A percentile compares a stretch with the other conserved stretches of the same genome.
phyloP scores from a whole-genome alignment of 2,113 vertebrate genomes.

The Spizaetus ornatus region DNA sequence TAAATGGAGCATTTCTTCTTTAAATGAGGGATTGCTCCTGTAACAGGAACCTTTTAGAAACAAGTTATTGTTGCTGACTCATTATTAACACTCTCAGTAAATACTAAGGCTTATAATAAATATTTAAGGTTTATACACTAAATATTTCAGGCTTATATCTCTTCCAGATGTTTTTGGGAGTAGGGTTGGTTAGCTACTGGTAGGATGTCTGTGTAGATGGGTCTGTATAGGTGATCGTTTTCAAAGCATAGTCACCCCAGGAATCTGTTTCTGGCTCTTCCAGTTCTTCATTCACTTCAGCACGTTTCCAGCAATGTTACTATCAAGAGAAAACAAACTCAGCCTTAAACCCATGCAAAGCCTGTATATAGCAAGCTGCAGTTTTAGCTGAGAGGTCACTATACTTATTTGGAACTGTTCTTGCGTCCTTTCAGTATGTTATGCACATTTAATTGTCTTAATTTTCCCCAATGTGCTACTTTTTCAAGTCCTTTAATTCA shows the following conservation, averaged over 20 bases:
- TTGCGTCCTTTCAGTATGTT: neutral
- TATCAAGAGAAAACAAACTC: neutral
- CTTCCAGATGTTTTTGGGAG: neutral
- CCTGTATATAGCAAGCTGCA: neutral
- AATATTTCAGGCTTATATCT: neutral
- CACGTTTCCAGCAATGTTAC: neutral
- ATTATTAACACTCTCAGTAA: neutral
- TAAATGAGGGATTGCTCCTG: neutral
- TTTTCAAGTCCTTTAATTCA: neutral
- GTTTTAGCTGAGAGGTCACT: neutral
- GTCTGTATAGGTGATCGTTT: neutral
- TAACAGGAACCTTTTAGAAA: neutral
- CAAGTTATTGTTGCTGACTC: neutral
- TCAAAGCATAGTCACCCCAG: neutral
- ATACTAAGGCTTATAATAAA: neutral
- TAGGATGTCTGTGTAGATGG: neutral
- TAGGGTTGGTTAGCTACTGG: neutral
- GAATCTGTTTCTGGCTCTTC: neutral
- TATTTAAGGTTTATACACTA: neutral
- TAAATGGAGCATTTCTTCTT: neutral
- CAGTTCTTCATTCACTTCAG: neutral
- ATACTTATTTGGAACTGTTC: neutral
- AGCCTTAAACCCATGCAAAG: neutral
- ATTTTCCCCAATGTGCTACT: neutral
- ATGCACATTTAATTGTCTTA: neutral